These are phyloP conservation scores for Taxidea taxus DNA, from an alignment of 2,113 vertebrate species.

Conservation along the genomic window DNA sequence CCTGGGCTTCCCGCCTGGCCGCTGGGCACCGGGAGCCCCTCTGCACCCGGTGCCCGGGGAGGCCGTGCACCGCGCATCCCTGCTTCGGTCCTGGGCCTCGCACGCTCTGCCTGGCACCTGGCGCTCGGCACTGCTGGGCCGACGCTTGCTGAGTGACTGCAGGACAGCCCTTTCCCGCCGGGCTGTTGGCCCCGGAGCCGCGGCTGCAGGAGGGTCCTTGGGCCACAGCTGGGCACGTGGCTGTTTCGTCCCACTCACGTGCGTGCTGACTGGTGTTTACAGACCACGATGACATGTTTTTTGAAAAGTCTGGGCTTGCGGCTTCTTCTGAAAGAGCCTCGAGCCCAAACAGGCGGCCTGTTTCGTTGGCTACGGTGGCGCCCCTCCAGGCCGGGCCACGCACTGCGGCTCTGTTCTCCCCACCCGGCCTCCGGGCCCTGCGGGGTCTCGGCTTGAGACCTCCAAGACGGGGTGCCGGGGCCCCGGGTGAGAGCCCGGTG, in stretches of 20 bases:
- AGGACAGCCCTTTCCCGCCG: neutral
- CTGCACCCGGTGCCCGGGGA: neutral
- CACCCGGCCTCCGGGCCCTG: rapidly evolving
- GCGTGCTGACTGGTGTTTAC: no score
- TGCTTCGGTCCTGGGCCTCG: neutral
- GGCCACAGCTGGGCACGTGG: rapidly evolving
- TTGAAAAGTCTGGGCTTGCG: neutral
- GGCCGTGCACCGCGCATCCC: neutral
- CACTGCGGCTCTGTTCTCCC: neutral
- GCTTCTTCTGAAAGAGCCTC: neutral
- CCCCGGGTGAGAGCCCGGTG: rapidly evolving
- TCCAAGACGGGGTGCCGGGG: rapidly evolving
- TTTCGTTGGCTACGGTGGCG: neutral
- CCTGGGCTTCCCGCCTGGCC: rapidly evolving
- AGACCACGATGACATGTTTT: neutral
- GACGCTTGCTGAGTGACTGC: neutral
- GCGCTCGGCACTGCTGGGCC: neutral
- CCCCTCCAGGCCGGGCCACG: neutral
- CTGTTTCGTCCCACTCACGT: rapidly evolving
- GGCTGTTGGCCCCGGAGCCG: neutral
- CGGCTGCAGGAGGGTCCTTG: neutral
- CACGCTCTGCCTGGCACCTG: no score
- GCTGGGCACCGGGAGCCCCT: neutral
- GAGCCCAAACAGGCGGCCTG: neutral
- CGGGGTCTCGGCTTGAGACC: neutral